Conservation (phyloP, 2,888 invertebrate genomes). For the Eupithecia inturbata region DNA sequence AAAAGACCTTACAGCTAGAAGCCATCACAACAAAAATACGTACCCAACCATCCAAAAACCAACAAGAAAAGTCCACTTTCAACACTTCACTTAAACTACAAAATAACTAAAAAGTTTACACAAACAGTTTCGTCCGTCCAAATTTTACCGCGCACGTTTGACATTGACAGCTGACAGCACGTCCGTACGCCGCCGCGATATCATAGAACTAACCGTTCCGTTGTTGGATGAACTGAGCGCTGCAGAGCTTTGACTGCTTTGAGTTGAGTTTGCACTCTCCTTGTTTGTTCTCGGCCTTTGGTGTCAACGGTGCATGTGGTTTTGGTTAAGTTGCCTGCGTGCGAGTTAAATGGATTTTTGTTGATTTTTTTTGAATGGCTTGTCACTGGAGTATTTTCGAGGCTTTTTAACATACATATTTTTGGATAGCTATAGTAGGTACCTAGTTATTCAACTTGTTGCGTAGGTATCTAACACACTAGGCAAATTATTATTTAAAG, state of each 20-base stretch:
- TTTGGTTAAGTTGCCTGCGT: not conserved
- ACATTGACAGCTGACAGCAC: conserved; percentile 49
- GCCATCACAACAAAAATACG: not conserved
- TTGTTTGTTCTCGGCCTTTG: conserved; percentile 16
- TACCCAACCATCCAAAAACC: conserved; percentile 20
- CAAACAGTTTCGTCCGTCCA: conserved; percentile 19
- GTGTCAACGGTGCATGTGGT: not conserved
- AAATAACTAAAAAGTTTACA: conserved; percentile 11
- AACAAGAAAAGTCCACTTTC: not conserved
- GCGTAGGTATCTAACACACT: not conserved
- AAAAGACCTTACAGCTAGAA: not conserved
- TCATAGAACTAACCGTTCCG: conserved; percentile 53
- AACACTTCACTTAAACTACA: not conserved
- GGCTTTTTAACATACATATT: not conserved
- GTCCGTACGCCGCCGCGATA: conserved; percentile 55
- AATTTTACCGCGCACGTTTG: conserved; percentile 25
- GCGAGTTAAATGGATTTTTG: not conserved
- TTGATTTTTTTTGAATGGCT: not conserved
- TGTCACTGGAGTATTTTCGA: not conserved
- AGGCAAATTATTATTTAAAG: not conserved
- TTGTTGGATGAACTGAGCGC: conserved; percentile 9
- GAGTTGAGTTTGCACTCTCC: conserved; percentile 18
- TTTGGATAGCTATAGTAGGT: not conserved
- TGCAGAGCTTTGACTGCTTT: conserved; percentile 31
- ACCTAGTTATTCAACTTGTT: not conserved